Evolutionary conservation across 2,113 vertebrate species (phyloP), one percentile per base, ranked within the genome.

Genomic region (Osmerus eperlanus): DNA sequence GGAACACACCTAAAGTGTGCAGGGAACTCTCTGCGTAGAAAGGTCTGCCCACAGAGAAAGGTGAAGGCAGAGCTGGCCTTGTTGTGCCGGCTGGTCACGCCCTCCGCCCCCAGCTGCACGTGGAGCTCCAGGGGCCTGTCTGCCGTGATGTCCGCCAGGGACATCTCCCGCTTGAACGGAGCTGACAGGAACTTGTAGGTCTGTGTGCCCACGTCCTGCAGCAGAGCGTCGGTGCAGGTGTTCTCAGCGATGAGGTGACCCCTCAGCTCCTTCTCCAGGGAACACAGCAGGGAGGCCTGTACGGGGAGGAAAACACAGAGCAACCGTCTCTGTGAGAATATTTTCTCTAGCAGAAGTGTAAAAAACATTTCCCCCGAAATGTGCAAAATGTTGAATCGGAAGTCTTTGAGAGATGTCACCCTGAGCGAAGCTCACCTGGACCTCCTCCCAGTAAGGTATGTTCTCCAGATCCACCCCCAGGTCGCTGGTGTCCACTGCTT

Each of bases 41-140:
- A 97, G 79, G 92, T 92, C 77, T 95, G 95, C 76, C 88, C 93
- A 76, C 97, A 99, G 65, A 93, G 90, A 80, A 97, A 98, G 0
- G 95, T 95, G 82, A 99, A 99, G 55, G 91, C 89, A 0, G 96
- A 99, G 82, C 91, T 96, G 78, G 90, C 94, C 87, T 97, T 97
- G 84, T 97, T 95, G 85, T 99, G 93, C 60, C 93, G 92, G 71
- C 90, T 92, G 59, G 94, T 96, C 73, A 96, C 95, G 5, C 93
- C 89, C 73, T 98, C 96, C 18, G 92, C 91, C 65, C 95, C 91
- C 47, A 96, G 93, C 75, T 96, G 94, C 66, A 99, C 87, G 0
- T 95, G 92, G 51, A 98, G 92, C 56, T 93, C 92, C 6, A 82
- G 79, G 0, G 85, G 83, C 65, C 81, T 87, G 1, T 83, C 73